These are phyloP conservation scores for Lutraria lutraria DNA, from an alignment of 2,888 invertebrate species.

Conservation along the genomic window DNA sequence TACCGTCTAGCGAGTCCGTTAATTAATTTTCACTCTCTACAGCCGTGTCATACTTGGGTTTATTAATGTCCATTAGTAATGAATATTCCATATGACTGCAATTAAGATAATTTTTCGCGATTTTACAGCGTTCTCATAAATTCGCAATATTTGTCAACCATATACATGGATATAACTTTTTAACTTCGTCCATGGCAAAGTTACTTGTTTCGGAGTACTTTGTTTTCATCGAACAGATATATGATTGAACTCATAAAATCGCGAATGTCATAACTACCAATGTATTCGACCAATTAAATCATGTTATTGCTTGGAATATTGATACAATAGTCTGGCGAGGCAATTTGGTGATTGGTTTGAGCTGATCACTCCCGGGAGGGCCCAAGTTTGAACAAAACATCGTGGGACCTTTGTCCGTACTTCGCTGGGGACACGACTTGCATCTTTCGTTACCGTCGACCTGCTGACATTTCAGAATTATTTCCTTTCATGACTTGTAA, in stretches of 20 bases:
- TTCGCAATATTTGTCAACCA: slow-evolving; percentile 42
- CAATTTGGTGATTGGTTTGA: slow-evolving; percentile 36
- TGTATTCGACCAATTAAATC: slow-evolving; percentile 35
- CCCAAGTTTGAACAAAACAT: slow-evolving; percentile 37
- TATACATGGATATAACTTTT: background rate
- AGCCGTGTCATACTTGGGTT: slow-evolving; percentile 2
- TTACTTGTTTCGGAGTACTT: slow-evolving; percentile 41
- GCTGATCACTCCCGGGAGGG: slow-evolving; percentile 20
- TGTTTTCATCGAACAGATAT: slow-evolving; percentile 46
- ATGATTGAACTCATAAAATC: background rate
- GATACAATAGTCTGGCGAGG: slow-evolving; percentile 34
- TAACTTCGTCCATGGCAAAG: slow-evolving; percentile 26
- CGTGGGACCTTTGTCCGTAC: slow-evolving; percentile 46
- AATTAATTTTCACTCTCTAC: background rate
- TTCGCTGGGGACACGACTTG: background rate
- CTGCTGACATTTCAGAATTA: slow-evolving; percentile 55
- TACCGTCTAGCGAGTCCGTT: background rate
- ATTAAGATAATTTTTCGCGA: slow-evolving; percentile 17
- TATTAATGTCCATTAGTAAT: slow-evolving; percentile 25
- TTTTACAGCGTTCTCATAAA: slow-evolving; percentile 25
- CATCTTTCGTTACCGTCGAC: slow-evolving; percentile 49
- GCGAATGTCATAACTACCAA: slow-evolving; percentile 28
- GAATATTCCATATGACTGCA: slow-evolving; percentile 1
- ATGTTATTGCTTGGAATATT: slow-evolving; percentile 30
- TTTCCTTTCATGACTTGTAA: slow-evolving; percentile 26